Percentiles rank a stretch among this genome's conserved stretches.
Evolutionary conservation across 2,888 invertebrate species (phyloP).

Genomic region (Lasioglossum figueresi): DNA sequence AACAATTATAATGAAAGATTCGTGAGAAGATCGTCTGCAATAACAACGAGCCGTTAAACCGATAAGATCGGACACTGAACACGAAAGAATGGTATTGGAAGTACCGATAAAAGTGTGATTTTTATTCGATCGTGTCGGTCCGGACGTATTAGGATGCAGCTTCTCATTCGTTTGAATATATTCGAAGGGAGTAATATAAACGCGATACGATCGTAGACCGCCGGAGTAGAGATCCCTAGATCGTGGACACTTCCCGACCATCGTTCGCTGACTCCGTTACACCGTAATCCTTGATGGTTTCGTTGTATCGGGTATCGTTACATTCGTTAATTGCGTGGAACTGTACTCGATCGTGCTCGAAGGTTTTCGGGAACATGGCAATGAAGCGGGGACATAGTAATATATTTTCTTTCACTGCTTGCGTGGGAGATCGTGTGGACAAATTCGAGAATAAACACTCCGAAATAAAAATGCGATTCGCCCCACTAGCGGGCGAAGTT

Average conservation of each 20-base stretch:
- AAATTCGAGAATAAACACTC: background rate
- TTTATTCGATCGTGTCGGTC: conserved; percentile 4
- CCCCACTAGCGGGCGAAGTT: background rate
- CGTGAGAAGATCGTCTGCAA: conserved; percentile 22
- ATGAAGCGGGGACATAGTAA: background rate
- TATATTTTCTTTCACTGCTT: background rate
- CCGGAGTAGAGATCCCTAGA: conserved; percentile 13
- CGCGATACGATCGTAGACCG: conserved; percentile 20
- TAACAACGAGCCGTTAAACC: conserved; percentile 21
- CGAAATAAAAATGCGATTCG: background rate
- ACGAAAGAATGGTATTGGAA: conserved; percentile 12
- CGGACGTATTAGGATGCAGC: conserved; percentile 34
- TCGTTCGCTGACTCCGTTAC: conserved; percentile 20
- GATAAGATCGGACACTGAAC: conserved; percentile 52
- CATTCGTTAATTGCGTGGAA: conserved; percentile 53
- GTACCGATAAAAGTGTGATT: conserved; percentile 53
- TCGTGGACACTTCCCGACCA: conserved; percentile 27
- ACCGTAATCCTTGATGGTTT: conserved; percentile 30
- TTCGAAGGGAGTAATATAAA: conserved; percentile 41
- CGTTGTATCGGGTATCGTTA: conserved; percentile 35
- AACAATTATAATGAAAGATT: conserved; percentile 52
- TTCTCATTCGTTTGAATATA: conserved; percentile 45
- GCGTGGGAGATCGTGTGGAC: background rate
- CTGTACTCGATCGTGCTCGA: background rate
- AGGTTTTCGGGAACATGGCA: background rate